Percentiles rank a stretch among this genome's conserved stretches.
These are phyloP conservation scores for Trichomalopsis sarcophagae DNA, from an alignment of 1,140 invertebrate species.

Conservation along the genomic window DNA sequence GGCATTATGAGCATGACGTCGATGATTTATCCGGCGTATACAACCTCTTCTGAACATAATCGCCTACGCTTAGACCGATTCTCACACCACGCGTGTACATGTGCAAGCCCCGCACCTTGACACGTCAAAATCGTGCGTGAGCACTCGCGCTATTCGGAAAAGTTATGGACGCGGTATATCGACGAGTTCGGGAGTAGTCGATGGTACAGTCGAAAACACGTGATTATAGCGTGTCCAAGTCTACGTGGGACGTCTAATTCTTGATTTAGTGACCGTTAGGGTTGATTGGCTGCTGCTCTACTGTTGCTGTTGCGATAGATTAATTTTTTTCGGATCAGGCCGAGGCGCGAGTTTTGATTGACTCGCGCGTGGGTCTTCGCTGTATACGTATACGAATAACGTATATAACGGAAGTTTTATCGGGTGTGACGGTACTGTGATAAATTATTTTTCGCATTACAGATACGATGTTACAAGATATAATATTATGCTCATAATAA, in stretches of 20 bases:
- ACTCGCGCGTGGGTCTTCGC: neutral
- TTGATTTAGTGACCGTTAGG: constrained; percentile 43
- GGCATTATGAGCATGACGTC: constrained; percentile 3
- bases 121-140: neutral
- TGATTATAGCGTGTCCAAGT: neutral
- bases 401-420: too few relatives aligned
- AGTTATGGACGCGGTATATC: constrained; percentile 1
- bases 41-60: neutral
- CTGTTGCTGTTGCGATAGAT: neutral
- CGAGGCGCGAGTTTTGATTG: neutral
- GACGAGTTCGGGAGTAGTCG: neutral
- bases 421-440: too few relatives aligned
- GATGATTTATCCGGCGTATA: constrained; percentile 12
- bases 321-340: constrained; percentile 4
- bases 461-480: too few relatives aligned
- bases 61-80: neutral
- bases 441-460: too few relatives aligned
- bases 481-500: too few relatives aligned
- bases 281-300: constrained; percentile 24
- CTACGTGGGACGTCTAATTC: neutral
- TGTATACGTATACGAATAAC: too few relatives aligned
- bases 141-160: neutral
- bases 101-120: neutral
- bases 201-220: neutral
- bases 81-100: neutral